These are phyloP conservation scores for Drosophila kuntzei DNA, from an alignment of 2,888 invertebrate species.

Conservation along the genomic window DNA sequence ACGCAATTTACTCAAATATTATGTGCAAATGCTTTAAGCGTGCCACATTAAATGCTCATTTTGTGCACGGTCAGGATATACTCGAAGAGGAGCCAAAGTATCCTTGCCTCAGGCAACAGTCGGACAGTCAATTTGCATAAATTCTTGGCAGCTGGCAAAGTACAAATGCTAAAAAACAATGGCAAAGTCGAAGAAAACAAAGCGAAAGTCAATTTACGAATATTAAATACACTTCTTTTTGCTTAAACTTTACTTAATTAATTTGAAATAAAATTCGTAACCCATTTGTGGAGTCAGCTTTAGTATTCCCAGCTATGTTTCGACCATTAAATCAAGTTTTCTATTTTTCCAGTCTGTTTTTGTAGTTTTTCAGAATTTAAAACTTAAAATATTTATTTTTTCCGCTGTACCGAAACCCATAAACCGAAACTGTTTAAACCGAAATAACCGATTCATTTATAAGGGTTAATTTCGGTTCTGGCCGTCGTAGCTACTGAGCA, in stretches of 20 bases:
- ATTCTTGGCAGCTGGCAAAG: slow-evolving; percentile 44
- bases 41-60: slow-evolving; percentile 68
- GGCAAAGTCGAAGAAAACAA: not conserved
- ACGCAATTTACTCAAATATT: slow-evolving; percentile 38
- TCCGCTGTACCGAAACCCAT: too few relatives aligned
- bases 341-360: too few relatives aligned
- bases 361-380: too few relatives aligned
- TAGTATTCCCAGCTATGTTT: not conserved
- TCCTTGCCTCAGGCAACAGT: slow-evolving; percentile 31
- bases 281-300: not conserved
- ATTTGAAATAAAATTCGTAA: not conserved
- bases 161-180: slow-evolving; percentile 11
- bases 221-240: slow-evolving; percentile 21
- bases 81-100: not conserved
- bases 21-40: slow-evolving; percentile 56
- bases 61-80: slow-evolving; percentile 2
- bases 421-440: too few relatives aligned
- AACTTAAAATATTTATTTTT: too few relatives aligned
- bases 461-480: too few relatives aligned
- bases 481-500: too few relatives aligned
- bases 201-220: not conserved
- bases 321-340: not conserved
- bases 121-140: slow-evolving; percentile 55
- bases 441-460: too few relatives aligned
- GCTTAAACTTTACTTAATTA: too few relatives aligned